phyloP scores from a whole-genome alignment of 2,113 vertebrate species.

The Ciconia stormi region DNA sequence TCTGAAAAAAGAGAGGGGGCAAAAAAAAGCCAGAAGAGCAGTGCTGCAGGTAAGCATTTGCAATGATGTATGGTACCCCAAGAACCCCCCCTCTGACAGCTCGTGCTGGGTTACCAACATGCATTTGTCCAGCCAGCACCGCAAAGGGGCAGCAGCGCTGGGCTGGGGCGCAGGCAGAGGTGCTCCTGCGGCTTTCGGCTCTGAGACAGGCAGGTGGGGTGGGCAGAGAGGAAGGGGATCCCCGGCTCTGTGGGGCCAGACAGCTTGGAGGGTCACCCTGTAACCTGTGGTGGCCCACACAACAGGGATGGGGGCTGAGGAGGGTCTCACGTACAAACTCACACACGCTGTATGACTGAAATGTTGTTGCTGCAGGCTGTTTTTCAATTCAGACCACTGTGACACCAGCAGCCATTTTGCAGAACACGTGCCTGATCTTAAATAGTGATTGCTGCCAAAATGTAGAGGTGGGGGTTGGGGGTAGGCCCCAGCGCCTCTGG shows the following conservation, averaged over 20 bases:
- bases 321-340: neutral
- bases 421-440: neutral
- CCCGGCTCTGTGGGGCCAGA: neutral
- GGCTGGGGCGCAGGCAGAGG: neutral
- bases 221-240: neutral
- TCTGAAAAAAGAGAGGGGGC: neutral
- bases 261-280: fast-evolving
- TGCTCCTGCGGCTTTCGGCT: neutral
- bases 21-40: neutral
- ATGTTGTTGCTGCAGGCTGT: neutral
- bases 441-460: neutral
- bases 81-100: fast-evolving
- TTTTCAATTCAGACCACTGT: neutral
- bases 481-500: neutral
- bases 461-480: neutral
- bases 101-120: fast-evolving
- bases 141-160: neutral
- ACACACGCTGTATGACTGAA: neutral
- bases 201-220: neutral
- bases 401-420: neutral
- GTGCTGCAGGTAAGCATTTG: neutral
- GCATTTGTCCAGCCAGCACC: fast-evolving
- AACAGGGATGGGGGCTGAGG: fast-evolving
- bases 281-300: neutral
- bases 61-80: neutral